Evolutionary conservation across 2,888 invertebrate genomes (phyloP).

Genomic region (Nasonovia ribisnigri): DNA sequence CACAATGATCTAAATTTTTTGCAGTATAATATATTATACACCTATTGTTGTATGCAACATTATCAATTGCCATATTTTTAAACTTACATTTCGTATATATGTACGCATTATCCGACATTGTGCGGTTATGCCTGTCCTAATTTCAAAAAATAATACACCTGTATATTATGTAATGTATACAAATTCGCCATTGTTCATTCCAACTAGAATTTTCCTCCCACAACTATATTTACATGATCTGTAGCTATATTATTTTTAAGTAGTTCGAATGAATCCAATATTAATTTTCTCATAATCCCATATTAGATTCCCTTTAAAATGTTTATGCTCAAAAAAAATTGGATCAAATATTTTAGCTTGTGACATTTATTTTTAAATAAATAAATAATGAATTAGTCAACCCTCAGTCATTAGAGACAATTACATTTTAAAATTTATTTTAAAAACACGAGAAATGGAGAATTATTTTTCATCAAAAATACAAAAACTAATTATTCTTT

Average conservation of each 20-base stretch:
- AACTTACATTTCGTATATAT: not conserved
- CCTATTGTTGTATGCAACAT: not conserved
- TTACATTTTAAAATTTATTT: not conserved
- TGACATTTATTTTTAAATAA: not conserved
- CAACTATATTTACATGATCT: not conserved
- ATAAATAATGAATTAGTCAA: not conserved
- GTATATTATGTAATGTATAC: not conserved
- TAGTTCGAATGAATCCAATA: not conserved
- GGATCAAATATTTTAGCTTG: not conserved
- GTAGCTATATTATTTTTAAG: not conserved
- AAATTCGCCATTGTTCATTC: not conserved
- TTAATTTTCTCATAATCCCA: not conserved
- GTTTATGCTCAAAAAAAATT: not conserved
- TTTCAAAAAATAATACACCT: not conserved
- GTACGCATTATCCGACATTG: not conserved
- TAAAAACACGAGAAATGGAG: not conserved
- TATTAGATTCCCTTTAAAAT: not conserved
- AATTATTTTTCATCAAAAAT: not conserved
- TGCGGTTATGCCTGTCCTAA: not conserved
- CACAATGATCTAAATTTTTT: not conserved
- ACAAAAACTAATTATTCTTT: not conserved
- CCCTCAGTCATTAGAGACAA: not conserved
- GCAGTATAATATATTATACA: not conserved
- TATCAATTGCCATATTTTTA: not conserved
- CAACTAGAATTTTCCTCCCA: not conserved